phyloP scores from a whole-genome alignment of 2,888 invertebrate genomes.

The Aleiodes leptofemur region DNA sequence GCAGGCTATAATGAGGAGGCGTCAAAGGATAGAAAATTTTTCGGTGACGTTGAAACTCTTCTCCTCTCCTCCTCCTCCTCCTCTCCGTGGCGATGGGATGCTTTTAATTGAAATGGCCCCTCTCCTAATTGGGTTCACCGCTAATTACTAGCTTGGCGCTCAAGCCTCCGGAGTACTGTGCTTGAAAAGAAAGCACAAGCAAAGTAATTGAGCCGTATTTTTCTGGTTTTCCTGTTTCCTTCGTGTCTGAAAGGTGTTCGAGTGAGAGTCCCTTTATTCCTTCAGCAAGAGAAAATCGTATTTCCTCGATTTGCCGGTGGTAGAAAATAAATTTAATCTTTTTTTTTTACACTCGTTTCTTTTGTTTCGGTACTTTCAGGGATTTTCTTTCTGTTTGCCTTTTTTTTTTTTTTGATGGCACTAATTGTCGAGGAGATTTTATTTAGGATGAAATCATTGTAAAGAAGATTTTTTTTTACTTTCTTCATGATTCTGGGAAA shows the following conservation, averaged over 20 bases:
- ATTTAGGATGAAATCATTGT: too few relatives aligned
- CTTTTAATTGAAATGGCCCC: slow-evolving; percentile 33
- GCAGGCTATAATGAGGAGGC: slow-evolving; percentile 26
- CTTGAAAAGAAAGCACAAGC: slow-evolving; percentile 29
- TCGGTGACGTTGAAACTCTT: slow-evolving; percentile 9
- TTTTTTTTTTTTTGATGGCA: background rate
- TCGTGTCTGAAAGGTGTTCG: slow-evolving; percentile 26
- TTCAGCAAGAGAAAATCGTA: slow-evolving; percentile 7
- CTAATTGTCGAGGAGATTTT: background rate
- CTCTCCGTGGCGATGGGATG: background rate
- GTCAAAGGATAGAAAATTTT: slow-evolving; percentile 35
- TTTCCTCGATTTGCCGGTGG: slow-evolving; percentile 14
- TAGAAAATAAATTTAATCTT: slow-evolving; percentile 12
- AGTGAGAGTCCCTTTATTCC: slow-evolving; percentile 25
- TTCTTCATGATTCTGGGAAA: too few relatives aligned
- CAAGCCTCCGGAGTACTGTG: slow-evolving; percentile 10
- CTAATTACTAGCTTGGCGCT: slow-evolving; percentile 32
- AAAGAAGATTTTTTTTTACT: too few relatives aligned
- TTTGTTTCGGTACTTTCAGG: background rate
- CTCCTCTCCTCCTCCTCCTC: background rate
- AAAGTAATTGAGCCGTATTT: slow-evolving; percentile 30
- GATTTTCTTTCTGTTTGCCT: background rate
- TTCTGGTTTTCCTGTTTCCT: slow-evolving; percentile 1
- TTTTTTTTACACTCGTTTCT: slow-evolving; percentile 2
- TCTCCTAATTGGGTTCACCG: slow-evolving; percentile 34